Base-by-base conservation (phyloP, 2,797 vertebrate species). In the Poeciliopsis gracilis region DNA sequence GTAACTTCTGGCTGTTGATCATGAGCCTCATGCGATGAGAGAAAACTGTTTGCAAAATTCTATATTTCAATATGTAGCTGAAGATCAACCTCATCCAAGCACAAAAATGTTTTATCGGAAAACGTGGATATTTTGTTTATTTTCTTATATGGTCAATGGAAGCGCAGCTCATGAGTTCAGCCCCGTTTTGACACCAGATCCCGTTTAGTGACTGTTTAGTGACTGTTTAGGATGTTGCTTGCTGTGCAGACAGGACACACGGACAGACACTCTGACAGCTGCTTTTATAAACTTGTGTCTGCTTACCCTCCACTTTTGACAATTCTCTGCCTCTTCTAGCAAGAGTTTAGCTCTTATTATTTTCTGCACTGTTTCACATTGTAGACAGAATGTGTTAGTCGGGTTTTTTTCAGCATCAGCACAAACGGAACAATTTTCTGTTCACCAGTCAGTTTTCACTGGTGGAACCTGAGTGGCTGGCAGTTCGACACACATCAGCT, bases 301-400 rank as follows among this genome's bases (percentile, higher is more conserved):
- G 4, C 47, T 76, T 76, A 70, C 33, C 45, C 51, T 57, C 47
- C 61, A 9, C 23, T 72, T 61, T 15, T 28, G 46, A 72, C 72
- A 38, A 1, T 49, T 79, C 74, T 66, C 72, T 78, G 23, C 86
- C 77, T 63, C n/a, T 33, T 70, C 70, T 5, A 23, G 53, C 36
- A 25, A 49, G 33, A 55, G 57, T 73, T 55, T 25, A 70, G n/a
- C 55, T n/a, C n/a, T 76, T 80, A 30, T n/a, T 76, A 6, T 46
- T 23, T 53, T 72, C 70, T 55, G 63, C 77, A 46, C 75, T 9
- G 41, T 74, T 61, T n/a, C 53, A 78, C 70, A 46, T 57, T 73
- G 63, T 9, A n/a, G 67, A 77, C 53, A n/a, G 33, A 47, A 59
- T 23, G 2, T 16, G 15, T 84, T 57, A 49, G 11, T 11, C 3